phyloP scores from a whole-genome alignment of 2,888 invertebrate genomes.

The Ochropleura leucogaster region DNA sequence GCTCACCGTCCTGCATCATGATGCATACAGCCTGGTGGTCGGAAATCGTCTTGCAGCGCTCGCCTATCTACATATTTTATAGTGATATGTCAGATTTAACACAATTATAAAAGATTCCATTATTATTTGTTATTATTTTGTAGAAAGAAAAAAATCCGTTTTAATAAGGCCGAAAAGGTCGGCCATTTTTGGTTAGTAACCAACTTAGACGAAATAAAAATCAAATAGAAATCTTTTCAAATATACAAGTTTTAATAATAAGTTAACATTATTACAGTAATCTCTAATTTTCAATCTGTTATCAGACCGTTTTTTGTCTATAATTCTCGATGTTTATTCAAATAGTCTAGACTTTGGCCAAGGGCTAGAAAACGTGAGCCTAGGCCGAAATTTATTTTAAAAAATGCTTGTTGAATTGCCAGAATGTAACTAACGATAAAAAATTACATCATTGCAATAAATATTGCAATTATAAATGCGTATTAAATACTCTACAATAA shows the following conservation, averaged over 20 bases:
- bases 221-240: too few relatives aligned
- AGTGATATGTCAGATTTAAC: background rate
- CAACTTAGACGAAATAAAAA: background rate
- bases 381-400: too few relatives aligned
- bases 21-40: too few relatives aligned
- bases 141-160: background rate
- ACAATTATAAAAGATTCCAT: background rate
- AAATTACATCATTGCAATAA: background rate
- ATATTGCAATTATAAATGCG: too few relatives aligned
- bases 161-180: background rate
- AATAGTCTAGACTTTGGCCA: conserved; percentile 16
- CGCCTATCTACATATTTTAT: background rate
- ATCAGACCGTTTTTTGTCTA: background rate
- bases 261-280: background rate
- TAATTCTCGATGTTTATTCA: background rate
- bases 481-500: too few relatives aligned
- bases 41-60: too few relatives aligned
- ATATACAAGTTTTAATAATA: background rate
- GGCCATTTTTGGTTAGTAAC: background rate
- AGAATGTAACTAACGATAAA: background rate
- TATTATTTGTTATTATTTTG: background rate
- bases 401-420: background rate
- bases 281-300: background rate
- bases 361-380: background rate
- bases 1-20: too few relatives aligned